A percentile compares a stretch with the other conserved stretches of the same genome.
phyloP scores from a whole-genome alignment of 1,140 invertebrate species.

The Epicauta chinensis region DNA sequence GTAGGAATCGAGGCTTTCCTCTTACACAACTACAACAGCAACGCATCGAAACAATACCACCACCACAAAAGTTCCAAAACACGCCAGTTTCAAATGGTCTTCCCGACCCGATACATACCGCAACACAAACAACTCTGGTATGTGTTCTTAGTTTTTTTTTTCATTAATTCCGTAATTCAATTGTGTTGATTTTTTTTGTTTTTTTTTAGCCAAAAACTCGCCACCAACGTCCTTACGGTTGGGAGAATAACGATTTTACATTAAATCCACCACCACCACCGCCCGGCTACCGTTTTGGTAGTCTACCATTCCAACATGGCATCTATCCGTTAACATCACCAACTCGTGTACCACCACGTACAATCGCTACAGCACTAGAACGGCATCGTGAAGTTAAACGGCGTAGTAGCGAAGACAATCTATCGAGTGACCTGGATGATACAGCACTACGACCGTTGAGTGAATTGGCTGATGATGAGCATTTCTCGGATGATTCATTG shows the following conservation, averaged over 20 bases:
- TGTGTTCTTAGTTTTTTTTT: constrained; percentile 31
- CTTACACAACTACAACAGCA: constrained; percentile 31
- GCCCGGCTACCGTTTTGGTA: constrained; percentile 57
- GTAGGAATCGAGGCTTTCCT: constrained; percentile 41
- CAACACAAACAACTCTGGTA: constrained; percentile 67
- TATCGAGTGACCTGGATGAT: constrained; percentile 32
- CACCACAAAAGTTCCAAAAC: constrained; percentile 35
- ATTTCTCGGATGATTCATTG: constrained; percentile 75
- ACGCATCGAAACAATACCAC: constrained; percentile 34
- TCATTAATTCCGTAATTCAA: background rate
- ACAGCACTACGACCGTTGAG: constrained; percentile 28
- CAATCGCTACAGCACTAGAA: constrained; percentile 61
- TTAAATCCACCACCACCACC: constrained; percentile 50
- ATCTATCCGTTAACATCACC: constrained; percentile 40
- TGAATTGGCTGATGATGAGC: constrained; percentile 56
- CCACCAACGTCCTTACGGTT: constrained; percentile 64
- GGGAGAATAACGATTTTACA: constrained; percentile 57
- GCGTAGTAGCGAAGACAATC: constrained; percentile 38
- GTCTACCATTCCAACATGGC: constrained; percentile 48
- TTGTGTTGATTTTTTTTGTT: constrained; percentile 30
- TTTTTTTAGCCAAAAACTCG: constrained; percentile 62
- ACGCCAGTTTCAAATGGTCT: constrained; percentile 28
- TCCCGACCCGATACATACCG: constrained; percentile 39
- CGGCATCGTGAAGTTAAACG: constrained; percentile 70
- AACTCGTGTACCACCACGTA: constrained; percentile 59